Conservation (phyloP, 2,888 invertebrate genomes). For the Cistogaster globosa region DNA sequence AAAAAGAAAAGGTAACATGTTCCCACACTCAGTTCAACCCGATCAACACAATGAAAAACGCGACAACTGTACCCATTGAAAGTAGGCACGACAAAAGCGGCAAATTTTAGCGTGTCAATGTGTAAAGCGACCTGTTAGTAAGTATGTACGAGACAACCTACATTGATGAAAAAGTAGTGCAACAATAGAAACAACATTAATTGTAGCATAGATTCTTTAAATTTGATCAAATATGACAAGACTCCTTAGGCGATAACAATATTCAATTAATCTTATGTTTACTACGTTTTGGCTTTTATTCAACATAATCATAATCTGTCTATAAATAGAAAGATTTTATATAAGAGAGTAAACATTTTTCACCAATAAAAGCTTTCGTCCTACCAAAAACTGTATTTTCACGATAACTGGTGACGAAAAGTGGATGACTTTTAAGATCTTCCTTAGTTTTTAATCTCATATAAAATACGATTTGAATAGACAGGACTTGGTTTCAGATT, state of each 20-base stretch:
- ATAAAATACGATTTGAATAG: too few species aligned
- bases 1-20: conserved; percentile 79
- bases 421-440: too few species aligned
- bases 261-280: conserved; percentile 1
- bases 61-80: conserved; percentile 70
- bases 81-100: conserved; percentile 58
- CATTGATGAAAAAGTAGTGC: conserved; percentile 28
- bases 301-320: background rate
- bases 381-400: too few species aligned
- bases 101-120: conserved; percentile 65
- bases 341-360: too few species aligned
- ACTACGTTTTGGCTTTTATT: background rate
- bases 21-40: conserved; percentile 76
- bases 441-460: too few species aligned
- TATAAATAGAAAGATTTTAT: background rate
- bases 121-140: conserved; percentile 65
- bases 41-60: conserved; percentile 64
- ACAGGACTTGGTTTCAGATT: too few species aligned
- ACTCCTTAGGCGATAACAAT: background rate
- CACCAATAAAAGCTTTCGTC: too few species aligned
- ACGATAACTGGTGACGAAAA: too few species aligned
- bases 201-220: background rate
- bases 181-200: conserved; percentile 3
- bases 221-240: conserved; percentile 10
- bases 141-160: conserved; percentile 48